phyloP scores from a whole-genome alignment of 2,888 invertebrate genomes.

The Sarcophaga subvicina region DNA sequence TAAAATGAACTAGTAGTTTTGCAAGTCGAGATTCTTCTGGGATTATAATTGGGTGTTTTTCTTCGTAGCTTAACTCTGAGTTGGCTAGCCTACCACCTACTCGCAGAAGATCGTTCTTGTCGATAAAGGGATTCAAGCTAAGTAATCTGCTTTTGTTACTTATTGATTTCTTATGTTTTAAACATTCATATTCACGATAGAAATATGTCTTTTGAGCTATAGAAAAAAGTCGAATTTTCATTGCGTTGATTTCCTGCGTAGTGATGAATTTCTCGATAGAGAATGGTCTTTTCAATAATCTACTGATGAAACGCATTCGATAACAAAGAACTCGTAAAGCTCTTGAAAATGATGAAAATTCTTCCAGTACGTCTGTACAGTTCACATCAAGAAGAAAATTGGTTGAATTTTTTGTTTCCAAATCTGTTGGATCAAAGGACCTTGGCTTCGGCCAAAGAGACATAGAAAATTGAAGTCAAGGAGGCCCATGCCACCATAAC shows the following conservation, averaged over 20 bases:
- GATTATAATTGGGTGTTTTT: slow-evolving; percentile 14
- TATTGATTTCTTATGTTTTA: no score
- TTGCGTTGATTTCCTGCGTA: background rate
- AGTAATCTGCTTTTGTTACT: no score
- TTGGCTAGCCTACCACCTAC: slow-evolving; percentile 18
- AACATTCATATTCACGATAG: no score
- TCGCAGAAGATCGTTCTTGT: background rate
- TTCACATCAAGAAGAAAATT: background rate
- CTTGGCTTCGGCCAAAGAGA: background rate
- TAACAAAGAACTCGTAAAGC: slow-evolving; percentile 6
- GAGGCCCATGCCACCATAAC: slow-evolving; percentile 37
- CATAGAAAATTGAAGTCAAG: slow-evolving; percentile 19
- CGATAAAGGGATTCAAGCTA: slow-evolving; percentile 1
- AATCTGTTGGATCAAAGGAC: slow-evolving; percentile 6
- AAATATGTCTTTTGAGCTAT: no score
- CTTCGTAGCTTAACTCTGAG: slow-evolving; percentile 12
- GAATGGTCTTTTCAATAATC: no score
- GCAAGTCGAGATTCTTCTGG: no score
- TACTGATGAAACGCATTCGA: slow-evolving; percentile 4
- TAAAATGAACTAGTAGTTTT: background rate
- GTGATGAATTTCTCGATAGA: no score
- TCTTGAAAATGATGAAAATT: slow-evolving; percentile 34
- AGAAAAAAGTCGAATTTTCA: no score
- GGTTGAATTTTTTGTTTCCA: slow-evolving; percentile 12
- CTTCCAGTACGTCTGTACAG: background rate